Evolutionary conservation across 1,140 invertebrate genomes (phyloP).

Genomic region (Habropoda laboriosa): DNA sequence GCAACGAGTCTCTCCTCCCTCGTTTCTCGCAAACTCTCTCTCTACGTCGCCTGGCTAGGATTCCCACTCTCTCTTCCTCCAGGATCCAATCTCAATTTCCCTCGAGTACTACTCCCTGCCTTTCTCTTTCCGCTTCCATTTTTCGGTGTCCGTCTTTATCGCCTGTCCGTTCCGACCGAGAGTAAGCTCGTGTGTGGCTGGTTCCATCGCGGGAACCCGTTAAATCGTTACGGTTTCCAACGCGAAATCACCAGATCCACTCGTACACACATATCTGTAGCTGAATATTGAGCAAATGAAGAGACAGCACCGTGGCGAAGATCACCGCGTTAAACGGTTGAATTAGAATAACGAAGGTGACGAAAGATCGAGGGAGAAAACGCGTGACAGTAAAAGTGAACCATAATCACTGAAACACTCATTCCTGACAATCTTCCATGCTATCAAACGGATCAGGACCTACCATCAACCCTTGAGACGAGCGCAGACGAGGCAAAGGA

Average conservation of each 20-base stretch:
- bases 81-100: slow-evolving; percentile 71
- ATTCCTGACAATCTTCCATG: neutral
- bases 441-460: neutral
- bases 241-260: neutral
- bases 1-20: neutral
- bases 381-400: too few species aligned
- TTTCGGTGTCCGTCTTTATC: slow-evolving; percentile 34
- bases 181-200: too few species aligned
- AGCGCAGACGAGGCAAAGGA: slow-evolving; percentile 29
- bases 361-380: too few species aligned
- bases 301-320: too few species aligned
- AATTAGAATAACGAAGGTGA: too few species aligned
- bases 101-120: slow-evolving; percentile 39
- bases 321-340: too few species aligned
- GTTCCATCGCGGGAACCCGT: neutral
- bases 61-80: slow-evolving; percentile 31
- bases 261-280: too few species aligned
- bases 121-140: slow-evolving; percentile 22
- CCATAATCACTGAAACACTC: too few species aligned
- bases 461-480: slow-evolving; percentile 19
- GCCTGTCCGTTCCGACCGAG: slow-evolving; percentile 25
- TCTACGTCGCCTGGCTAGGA: slow-evolving; percentile 12
- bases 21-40: neutral
- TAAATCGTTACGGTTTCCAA: neutral
- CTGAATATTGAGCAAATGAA: too few species aligned